These are phyloP conservation scores for Ectemnius lituratus DNA, from an alignment of 2,888 invertebrate genomes.

Conservation along the genomic window DNA sequence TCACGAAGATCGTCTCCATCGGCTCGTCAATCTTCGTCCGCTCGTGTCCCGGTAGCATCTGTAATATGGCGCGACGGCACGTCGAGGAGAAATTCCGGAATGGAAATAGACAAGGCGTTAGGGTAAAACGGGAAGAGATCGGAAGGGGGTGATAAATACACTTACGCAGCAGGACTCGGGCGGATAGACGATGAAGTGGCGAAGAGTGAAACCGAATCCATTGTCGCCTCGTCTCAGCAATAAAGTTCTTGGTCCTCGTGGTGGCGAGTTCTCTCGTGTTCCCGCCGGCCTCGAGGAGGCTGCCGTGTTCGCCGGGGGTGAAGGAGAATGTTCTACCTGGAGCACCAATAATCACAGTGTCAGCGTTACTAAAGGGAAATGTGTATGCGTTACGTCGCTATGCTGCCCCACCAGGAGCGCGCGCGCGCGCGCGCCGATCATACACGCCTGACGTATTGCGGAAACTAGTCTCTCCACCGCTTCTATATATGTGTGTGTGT, in stretches of 20 bases:
- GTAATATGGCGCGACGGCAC: slow-evolving; percentile 16
- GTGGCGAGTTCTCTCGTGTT: slow-evolving; percentile 63
- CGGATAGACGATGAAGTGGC: slow-evolving; percentile 97
- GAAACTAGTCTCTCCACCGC: background rate
- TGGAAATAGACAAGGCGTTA: background rate
- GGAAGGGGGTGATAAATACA: slow-evolving; percentile 54
- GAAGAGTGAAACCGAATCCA: slow-evolving; percentile 96
- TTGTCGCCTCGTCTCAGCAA: slow-evolving; percentile 88
- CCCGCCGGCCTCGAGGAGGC: background rate
- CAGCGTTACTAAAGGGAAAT: background rate
- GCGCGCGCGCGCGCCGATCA: background rate
- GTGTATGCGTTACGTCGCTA: background rate
- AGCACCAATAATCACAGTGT: slow-evolving; percentile 19
- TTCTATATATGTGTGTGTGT: too few species aligned
- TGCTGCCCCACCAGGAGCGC: background rate
- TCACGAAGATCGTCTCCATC: slow-evolving; percentile 98
- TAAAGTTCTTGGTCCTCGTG: slow-evolving; percentile 82
- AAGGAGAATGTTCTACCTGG: slow-evolving; percentile 66
- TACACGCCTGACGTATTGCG: background rate
- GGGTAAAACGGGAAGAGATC: background rate
- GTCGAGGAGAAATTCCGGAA: background rate
- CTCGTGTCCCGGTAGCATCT: slow-evolving; percentile 82
- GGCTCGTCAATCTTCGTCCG: slow-evolving; percentile 86
- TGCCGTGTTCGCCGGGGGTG: background rate
- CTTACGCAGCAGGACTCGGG: slow-evolving; percentile 90